Evolutionary conservation across 2,888 invertebrate genomes (phyloP).

Genomic region (Cheilosia impressa): DNA sequence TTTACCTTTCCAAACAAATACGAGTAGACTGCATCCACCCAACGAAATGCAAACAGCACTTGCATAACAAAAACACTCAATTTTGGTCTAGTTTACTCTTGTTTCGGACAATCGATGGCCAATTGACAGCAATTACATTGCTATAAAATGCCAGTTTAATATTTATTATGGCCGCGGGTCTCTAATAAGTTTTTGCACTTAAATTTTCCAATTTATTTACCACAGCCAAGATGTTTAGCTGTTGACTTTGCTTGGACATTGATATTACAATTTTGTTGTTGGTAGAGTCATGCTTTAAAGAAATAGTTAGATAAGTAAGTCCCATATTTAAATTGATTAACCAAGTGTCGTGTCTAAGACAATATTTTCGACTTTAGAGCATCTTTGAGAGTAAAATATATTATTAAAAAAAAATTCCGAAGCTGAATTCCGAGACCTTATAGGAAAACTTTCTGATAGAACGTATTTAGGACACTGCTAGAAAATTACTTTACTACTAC

Average conservation of each 20-base stretch:
- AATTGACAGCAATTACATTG: constrained; percentile 67
- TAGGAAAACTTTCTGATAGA: no score
- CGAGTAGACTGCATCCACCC: neutral
- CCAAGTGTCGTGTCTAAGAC: no score
- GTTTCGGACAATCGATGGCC: constrained; percentile 63
- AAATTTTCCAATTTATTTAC: constrained; percentile 69
- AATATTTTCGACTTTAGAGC: no score
- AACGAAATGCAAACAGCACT: constrained; percentile 3
- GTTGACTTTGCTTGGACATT: neutral
- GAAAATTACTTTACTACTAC: no score
- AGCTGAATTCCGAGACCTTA: no score
- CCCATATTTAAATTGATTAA: no score
- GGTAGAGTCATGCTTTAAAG: no score
- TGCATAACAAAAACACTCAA: constrained; percentile 39
- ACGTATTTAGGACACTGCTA: no score
- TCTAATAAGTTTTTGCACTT: constrained; percentile 53
- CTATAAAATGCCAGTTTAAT: constrained; percentile 56
- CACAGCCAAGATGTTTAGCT: constrained; percentile 14
- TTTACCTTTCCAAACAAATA: neutral
- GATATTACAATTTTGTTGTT: neutral
- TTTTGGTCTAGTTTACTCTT: constrained; percentile 41
- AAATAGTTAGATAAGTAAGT: no score
- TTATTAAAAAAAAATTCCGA: no score
- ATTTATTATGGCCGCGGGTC: constrained; percentile 32
- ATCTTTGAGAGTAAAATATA: no score